Evolutionary conservation across 2,797 vertebrate species (phyloP).

Genomic region (Falco berigora): DNA sequence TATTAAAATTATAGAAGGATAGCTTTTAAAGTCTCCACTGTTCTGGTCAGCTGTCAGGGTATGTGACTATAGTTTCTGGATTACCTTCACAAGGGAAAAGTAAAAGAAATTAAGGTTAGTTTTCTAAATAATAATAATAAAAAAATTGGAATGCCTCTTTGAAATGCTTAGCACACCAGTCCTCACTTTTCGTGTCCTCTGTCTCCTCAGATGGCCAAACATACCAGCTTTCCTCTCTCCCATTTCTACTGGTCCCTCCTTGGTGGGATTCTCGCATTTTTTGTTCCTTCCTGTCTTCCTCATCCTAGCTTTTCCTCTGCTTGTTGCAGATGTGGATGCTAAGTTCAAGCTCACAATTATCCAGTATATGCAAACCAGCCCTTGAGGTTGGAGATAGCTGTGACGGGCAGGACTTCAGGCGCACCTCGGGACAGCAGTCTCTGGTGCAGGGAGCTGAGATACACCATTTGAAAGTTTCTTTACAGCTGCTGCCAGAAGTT

Average conservation of each 20-base stretch:
- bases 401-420: not conserved
- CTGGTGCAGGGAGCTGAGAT: not conserved
- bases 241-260: not conserved
- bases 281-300: not conserved
- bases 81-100: not conserved
- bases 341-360: not conserved
- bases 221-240: not conserved
- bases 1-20: not conserved
- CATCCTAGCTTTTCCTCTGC: not conserved
- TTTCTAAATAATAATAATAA: not conserved
- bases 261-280: not conserved
- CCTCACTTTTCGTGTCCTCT: not conserved
- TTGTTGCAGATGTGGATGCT: accelerated
- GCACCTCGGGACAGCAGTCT: not conserved
- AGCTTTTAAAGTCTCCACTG: not conserved
- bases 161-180: not conserved
- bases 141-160: not conserved
- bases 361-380: not conserved
- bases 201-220: not conserved
- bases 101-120: not conserved
- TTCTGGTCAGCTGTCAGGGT: not conserved
- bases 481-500: not conserved
- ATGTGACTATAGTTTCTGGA: not conserved
- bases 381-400: not conserved
- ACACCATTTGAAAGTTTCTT: not conserved